phyloP scores from a whole-genome alignment of 1,140 invertebrate genomes.

The Pseudachorutes palmiensis region DNA sequence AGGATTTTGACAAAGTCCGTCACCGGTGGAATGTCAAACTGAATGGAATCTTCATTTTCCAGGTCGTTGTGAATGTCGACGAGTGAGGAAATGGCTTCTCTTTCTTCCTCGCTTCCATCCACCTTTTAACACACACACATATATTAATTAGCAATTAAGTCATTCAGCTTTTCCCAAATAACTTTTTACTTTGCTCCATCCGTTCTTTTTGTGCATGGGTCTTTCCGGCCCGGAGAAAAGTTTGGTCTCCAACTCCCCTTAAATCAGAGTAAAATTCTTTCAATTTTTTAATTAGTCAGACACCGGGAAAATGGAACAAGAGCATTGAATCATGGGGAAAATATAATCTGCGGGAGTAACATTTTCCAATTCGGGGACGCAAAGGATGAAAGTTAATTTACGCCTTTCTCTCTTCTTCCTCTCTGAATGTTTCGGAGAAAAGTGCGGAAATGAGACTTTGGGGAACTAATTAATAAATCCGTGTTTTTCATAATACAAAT shows the following conservation, averaged over 20 bases:
- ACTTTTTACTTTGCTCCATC: neutral
- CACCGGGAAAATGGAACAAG: neutral
- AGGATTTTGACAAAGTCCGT: slow-evolving; percentile 38
- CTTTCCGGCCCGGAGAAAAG: neutral
- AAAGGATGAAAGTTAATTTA: too few species aligned
- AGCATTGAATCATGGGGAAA: neutral
- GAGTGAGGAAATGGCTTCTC: neutral
- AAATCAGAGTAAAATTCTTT: neutral
- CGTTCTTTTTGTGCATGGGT: neutral
- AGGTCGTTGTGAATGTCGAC: neutral
- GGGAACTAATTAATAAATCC: too few species aligned
- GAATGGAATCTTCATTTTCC: neutral
- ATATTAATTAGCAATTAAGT: too few species aligned
- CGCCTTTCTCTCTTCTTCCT: too few species aligned
- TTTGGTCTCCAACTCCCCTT: neutral
- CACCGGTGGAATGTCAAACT: slow-evolving; percentile 36
- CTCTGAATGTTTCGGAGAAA: too few species aligned
- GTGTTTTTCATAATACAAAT: too few species aligned
- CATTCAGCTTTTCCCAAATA: too few species aligned
- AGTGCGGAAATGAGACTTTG: too few species aligned
- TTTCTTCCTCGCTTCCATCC: neutral
- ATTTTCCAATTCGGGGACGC: neutral
- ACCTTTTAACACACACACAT: neutral
- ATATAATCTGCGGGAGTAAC: neutral
- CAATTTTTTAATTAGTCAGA: slow-evolving; percentile 1